Percentiles rank a stretch among this genome's conserved stretches.
Evolutionary conservation across 2,888 invertebrate genomes (phyloP).

Genomic region (Eristalis intricaria): DNA sequence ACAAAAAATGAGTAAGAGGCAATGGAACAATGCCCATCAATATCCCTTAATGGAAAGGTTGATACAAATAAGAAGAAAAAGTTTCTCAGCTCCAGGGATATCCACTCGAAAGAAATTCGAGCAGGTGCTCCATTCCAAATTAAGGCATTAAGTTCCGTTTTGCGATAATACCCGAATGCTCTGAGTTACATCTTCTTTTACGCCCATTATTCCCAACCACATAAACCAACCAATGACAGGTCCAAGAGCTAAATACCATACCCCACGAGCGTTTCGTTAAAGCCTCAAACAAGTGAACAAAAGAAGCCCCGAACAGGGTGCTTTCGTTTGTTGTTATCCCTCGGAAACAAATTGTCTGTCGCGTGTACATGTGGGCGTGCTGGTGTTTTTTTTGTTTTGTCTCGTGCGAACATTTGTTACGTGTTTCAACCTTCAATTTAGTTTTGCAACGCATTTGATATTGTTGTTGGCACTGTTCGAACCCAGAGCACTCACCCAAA

Average conservation of each 20-base stretch:
- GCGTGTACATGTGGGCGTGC: neutral
- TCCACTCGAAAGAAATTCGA: too few relatives aligned
- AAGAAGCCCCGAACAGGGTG: neutral
- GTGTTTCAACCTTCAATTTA: neutral
- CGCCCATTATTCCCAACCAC: neutral
- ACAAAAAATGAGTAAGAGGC: too few relatives aligned
- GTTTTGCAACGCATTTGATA: neutral
- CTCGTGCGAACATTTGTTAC: neutral
- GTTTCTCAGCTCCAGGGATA: too few relatives aligned
- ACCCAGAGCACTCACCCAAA: neutral
- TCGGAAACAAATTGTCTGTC: neutral
- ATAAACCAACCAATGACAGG: neutral
- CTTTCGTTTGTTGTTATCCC: neutral
- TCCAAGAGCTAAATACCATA: neutral
- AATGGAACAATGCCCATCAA: too few relatives aligned
- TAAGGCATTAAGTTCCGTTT: neutral
- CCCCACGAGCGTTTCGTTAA: too few relatives aligned
- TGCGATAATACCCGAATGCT: neutral
- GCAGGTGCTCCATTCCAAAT: too few relatives aligned
- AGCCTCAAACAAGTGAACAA: neutral
- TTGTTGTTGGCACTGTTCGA: neutral
- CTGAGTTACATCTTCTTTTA: neutral
- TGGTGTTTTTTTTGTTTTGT: neutral
- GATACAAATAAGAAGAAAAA: too few relatives aligned
- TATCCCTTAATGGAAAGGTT: too few relatives aligned